Evolutionary conservation across 2,113 vertebrate genomes (phyloP), one percentile per base, ranked within the genome.

Genomic region (Pavo muticus): DNA sequence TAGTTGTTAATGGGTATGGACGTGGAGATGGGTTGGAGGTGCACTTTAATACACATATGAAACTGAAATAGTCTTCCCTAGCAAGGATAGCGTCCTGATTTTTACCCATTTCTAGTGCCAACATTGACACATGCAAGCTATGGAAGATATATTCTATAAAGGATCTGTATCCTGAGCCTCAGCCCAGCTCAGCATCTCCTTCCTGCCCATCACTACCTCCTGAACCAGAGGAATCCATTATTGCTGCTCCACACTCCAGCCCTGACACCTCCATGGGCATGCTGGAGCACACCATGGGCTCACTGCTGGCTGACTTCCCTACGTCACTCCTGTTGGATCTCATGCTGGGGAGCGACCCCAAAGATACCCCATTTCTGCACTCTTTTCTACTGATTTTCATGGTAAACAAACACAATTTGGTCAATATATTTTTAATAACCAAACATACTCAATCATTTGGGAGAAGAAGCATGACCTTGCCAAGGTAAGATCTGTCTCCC

Each of bases 21-120:
- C 0, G 0, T 19, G 25, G 54, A 54, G 78, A 37, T 3, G 25
- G 29, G 27, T 10, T 7, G 9, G 64, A 88, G 60, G 54, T 50
- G 1, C 50, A 65, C 20, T 70, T 64, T 0, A 0, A 78, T 84
- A 75, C 3, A 12, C 1, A 0, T 7, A 27, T 2, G 6, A 74
- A 88, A 63, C 9, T n/a, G 76, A 79, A 70, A 54, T 2, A 56
- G 14, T 13, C 37, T 60, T 57, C 69, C 13, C 71, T 32, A 56
- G 10, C 27, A 77, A 42, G 14, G 72, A 6, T 1, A 39, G 2
- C 2, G 8, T 80, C 60, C 37, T 67, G 37, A 4, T 92, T 83
- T 87, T 59, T 56, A 73, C 19, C 16, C 32, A 42, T 35, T 30
- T 91, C 63, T 89, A 12, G 20, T 73, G 59, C 63, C 61, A 63